Evolutionary conservation across 2,888 invertebrate species (phyloP).

Genomic region (Cyaniris semiargus): DNA sequence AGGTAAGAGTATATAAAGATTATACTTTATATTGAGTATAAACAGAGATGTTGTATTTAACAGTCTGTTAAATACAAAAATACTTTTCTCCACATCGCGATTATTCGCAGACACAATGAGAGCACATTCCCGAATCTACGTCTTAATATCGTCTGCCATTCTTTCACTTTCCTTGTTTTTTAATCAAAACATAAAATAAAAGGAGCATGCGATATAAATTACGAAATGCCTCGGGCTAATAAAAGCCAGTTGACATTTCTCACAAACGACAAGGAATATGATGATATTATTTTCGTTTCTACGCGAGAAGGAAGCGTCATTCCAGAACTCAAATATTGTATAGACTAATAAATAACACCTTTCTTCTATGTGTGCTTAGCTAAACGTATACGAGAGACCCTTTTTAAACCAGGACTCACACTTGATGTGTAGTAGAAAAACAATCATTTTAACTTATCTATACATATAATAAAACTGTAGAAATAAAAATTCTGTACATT

Average conservation of each 20-base stretch:
- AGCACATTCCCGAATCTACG: not conserved
- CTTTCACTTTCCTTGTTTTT: constrained; percentile 15
- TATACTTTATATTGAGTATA: not conserved
- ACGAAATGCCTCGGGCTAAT: constrained; percentile 1
- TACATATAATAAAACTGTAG: no score
- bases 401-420: no score
- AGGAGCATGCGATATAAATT: constrained; percentile 1
- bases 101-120: not conserved
- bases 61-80: not conserved
- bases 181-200: constrained; percentile 10
- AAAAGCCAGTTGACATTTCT: not conserved
- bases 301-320: not conserved
- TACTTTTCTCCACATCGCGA: not conserved
- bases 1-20: not conserved
- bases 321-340: not conserved
- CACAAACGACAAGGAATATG: not conserved
- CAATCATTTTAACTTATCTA: no score
- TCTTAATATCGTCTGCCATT: not conserved
- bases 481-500: no score
- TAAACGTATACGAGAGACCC: no score
- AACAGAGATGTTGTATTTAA: not conserved
- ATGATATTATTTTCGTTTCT: not conserved
- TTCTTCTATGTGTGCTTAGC: no score
- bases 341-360: no score
- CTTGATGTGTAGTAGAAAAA: no score